Evolutionary conservation across 64 coral and sea anemone species (phyloP), one percentile per base, ranked within the genome.

Genomic region (Stichodactyla mertensii): DNA sequence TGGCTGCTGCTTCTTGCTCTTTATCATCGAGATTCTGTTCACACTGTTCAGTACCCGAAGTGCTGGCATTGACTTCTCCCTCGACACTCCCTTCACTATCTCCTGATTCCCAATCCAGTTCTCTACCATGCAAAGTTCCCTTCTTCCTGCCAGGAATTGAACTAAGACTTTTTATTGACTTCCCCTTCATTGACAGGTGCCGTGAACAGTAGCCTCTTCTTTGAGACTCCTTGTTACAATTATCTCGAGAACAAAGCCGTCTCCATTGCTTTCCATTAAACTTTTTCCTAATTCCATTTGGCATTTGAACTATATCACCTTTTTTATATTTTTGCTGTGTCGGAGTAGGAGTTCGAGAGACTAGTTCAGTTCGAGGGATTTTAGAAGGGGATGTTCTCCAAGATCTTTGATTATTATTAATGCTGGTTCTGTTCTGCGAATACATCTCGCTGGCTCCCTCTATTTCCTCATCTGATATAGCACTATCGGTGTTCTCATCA

Each of bases 191-290:
- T 19, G 97, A 99, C 62, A 99, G 77, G 87, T 99, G 97, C 61
- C 97, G 60, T 51, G 97, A 99, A 18, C 97, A 99, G 82, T 90
- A 99, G 23, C 97, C 97, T 59, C 97, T 77, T 45, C 97, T 83
- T 64, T 99, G 97, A 1, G 93, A 95, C 77, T 99, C 97, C 78
- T 99, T 99, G 57, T 95, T 99, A 58, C 97, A 99, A 8, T 84
- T 87, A 26, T 99, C 97, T 51, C 86, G 91, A 9, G 97, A 99
- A 86, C 97, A 99, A 12, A 99, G 57, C 71, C 97, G 85, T 19
- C 97, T 83, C 97, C 97, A 99, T 23, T 99, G 97, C 59, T 99
- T 99, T 1, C 97, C 97, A 81, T 99, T 99, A n/a, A 99, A 99
- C 84, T 99, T 99, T 45, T 99, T 99, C 4, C 97, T 90, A 71